These are phyloP conservation scores for Batillaria attramentaria DNA, from an alignment of 1,140 invertebrate species.

Conservation along the genomic window DNA sequence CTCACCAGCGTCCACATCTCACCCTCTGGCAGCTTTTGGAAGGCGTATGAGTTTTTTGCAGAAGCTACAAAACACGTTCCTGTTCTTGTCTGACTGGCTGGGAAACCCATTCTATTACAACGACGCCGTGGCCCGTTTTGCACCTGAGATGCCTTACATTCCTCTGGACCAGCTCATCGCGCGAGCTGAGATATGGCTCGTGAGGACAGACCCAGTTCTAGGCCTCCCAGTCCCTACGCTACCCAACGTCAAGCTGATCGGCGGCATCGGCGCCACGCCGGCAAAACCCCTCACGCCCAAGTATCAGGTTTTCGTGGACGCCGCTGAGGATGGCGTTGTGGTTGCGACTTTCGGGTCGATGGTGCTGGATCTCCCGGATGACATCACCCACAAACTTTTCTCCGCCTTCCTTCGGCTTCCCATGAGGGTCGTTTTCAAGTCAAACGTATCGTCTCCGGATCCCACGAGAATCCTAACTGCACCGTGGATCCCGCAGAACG, in stretches of 20 bases:
- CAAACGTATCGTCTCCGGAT: constrained; percentile 22
- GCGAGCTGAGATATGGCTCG: constrained; percentile 36
- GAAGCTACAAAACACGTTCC: constrained; percentile 3
- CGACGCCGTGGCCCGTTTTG: constrained; percentile 12
- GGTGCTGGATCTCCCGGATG: constrained; percentile 24
- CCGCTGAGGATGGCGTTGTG: constrained; percentile 40
- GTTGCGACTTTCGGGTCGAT: constrained; percentile 48
- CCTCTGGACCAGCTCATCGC: constrained; percentile 9
- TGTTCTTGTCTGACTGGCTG: neutral
- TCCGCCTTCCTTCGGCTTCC: constrained; percentile 34
- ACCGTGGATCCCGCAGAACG: constrained; percentile 56
- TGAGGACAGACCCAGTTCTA: constrained; percentile 39
- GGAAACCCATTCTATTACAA: neutral
- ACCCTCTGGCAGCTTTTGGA: neutral
- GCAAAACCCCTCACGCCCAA: constrained; percentile 18
- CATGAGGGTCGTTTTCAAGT: constrained; percentile 38
- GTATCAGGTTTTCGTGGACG: constrained; percentile 41
- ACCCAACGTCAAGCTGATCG: constrained; percentile 46
- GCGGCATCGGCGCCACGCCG: constrained; percentile 32
- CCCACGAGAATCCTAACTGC: constrained; percentile 36
- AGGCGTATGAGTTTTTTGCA: constrained; percentile 14
- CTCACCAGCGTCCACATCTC: constrained; percentile 10
- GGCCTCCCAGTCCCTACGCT: constrained; percentile 41
- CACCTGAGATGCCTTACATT: constrained; percentile 29
- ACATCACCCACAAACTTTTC: constrained; percentile 27